These are phyloP conservation scores for Pterocles gutturalis DNA, from an alignment of 2,113 vertebrate species.

Conservation along the genomic window DNA sequence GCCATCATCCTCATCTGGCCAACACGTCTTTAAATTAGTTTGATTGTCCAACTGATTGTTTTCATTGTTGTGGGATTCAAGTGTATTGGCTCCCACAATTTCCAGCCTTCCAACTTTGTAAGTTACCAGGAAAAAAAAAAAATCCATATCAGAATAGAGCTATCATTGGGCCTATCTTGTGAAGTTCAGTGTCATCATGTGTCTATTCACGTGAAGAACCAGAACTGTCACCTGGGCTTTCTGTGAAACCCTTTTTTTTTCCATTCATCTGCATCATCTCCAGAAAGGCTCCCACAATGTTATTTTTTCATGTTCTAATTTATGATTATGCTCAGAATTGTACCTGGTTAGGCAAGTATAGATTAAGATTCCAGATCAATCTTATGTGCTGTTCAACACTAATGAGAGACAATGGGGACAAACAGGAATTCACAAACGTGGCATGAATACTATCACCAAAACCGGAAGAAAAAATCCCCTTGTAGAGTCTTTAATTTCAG, in stretches of 20 bases:
- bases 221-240: neutral
- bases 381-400: neutral
- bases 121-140: neutral
- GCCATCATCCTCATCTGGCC: neutral
- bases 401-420: neutral
- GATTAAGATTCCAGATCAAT: neutral
- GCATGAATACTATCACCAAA: neutral
- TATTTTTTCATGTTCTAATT: neutral
- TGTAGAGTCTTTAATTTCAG: neutral
- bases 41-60: neutral
- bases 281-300: neutral
- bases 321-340: neutral
- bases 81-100: neutral
- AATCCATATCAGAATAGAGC: fast-evolving
- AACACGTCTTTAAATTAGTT: neutral
- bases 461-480: neutral
- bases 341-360: neutral
- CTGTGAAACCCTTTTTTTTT: neutral
- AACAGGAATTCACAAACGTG: neutral
- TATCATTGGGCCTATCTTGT: neutral
- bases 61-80: neutral
- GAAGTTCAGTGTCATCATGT: neutral
- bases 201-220: neutral
- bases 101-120: neutral
- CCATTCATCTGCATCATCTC: neutral